phyloP scores from a whole-genome alignment of 1,140 invertebrate genomes.

The Drusus annulatus region DNA sequence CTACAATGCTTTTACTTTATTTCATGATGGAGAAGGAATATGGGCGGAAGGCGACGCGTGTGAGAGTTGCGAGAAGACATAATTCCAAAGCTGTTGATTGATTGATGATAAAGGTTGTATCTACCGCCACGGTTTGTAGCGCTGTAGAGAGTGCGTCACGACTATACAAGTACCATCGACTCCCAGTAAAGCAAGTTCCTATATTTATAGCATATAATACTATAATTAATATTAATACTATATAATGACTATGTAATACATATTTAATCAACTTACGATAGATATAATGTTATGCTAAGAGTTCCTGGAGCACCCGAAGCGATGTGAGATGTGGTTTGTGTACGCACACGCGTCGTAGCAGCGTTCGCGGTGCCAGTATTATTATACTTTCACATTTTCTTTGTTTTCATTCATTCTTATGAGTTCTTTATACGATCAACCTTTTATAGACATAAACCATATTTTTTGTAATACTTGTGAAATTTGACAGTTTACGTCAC shows the following conservation, averaged over 20 bases:
- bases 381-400: slow-evolving; percentile 44
- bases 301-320: slow-evolving; percentile 72
- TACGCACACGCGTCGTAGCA: slow-evolving; percentile 71
- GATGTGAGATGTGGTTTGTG: slow-evolving; percentile 54
- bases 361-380: slow-evolving; percentile 51
- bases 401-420: slow-evolving; percentile 53
- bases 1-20: slow-evolving; percentile 10
- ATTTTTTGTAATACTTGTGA: slow-evolving; percentile 37
- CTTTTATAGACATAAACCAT: slow-evolving; percentile 51
- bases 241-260: slow-evolving; percentile 75
- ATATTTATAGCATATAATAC: slow-evolving; percentile 76
- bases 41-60: background rate
- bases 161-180: slow-evolving; percentile 65
- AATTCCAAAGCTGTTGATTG: slow-evolving; percentile 1
- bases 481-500: slow-evolving; percentile 26
- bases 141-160: slow-evolving; percentile 46
- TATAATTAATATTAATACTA: slow-evolving; percentile 74
- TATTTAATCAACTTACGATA: slow-evolving; percentile 73
- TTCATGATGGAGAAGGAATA: slow-evolving; percentile 13
- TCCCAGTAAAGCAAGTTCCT: slow-evolving; percentile 80
- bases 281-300: slow-evolving; percentile 71
- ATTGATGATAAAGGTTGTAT: slow-evolving; percentile 13
- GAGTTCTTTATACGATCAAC: slow-evolving; percentile 53
- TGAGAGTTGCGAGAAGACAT: slow-evolving; percentile 3
- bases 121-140: slow-evolving; percentile 14